Percentiles rank a stretch among this genome's conserved stretches.
These are phyloP conservation scores for Poliocrania exsul DNA, from an alignment of 2,797 vertebrate species.

Conservation along the genomic window DNA sequence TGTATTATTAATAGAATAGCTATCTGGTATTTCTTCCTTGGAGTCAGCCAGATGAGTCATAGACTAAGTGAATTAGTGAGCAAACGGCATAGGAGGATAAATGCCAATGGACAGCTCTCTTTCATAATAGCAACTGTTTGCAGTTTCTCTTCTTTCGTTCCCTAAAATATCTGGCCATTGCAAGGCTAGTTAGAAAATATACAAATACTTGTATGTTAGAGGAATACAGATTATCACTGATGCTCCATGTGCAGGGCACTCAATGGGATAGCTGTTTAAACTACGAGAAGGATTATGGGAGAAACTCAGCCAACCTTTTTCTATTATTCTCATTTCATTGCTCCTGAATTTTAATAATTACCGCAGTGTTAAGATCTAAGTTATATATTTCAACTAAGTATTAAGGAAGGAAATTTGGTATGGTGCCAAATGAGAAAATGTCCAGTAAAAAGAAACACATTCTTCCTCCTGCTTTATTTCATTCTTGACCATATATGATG, in stretches of 20 bases:
- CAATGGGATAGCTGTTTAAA: not conserved
- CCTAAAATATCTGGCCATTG: not conserved
- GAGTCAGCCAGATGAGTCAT: conserved; percentile 24
- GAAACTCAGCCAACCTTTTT: not conserved
- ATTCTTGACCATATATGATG: not conserved
- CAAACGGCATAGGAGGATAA: not conserved
- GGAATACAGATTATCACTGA: not conserved
- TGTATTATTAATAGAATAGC: not conserved
- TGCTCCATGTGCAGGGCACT: not conserved
- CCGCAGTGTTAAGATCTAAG: not conserved
- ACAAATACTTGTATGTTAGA: not conserved
- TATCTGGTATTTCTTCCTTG: not conserved
- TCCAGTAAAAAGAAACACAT: not conserved
- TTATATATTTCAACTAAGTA: not conserved
- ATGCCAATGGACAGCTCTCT: conserved; percentile 12
- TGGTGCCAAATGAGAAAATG: not conserved
- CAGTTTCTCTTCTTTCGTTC: not conserved
- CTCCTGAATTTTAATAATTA: not conserved
- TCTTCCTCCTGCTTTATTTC: not conserved
- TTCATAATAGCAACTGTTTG: not conserved
- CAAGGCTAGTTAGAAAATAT: not conserved
- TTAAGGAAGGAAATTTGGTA: not conserved
- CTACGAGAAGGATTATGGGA: not conserved
- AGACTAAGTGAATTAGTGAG: conserved; percentile 23
- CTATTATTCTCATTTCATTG: not conserved